Evolutionary conservation across 2,888 invertebrate species (phyloP).

Genomic region (Sminthurinus aureus): DNA sequence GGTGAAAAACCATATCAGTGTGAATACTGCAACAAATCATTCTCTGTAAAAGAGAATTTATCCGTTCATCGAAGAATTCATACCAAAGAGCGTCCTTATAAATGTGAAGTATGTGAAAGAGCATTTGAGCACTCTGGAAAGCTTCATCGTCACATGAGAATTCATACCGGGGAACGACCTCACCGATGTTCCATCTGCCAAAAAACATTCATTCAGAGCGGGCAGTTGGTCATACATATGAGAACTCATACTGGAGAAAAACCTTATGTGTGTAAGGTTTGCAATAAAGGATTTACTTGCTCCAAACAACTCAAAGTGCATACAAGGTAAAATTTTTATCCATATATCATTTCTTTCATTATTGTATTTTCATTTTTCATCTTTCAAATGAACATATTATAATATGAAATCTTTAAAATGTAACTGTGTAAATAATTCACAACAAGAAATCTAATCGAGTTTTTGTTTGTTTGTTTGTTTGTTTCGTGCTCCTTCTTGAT

Average conservation of each 20-base stretch:
- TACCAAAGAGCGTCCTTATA: conserved; percentile 89
- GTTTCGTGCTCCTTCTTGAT: too few species aligned
- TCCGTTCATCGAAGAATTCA: conserved; percentile 88
- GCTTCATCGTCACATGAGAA: conserved; percentile 87
- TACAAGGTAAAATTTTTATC: conserved; percentile 73
- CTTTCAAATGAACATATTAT: too few species aligned
- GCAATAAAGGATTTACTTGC: conserved; percentile 90
- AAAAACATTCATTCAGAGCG: conserved; percentile 90
- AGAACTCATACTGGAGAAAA: conserved; percentile 78
- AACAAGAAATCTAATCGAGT: too few species aligned
- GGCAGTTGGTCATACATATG: conserved; percentile 89
- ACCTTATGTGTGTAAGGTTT: conserved; percentile 77
- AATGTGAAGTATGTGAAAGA: conserved; percentile 85
- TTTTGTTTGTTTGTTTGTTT: too few species aligned
- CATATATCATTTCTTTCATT: too few species aligned
- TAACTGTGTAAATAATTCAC: too few species aligned
- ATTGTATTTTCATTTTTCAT: too few species aligned
- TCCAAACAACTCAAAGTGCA: conserved; percentile 92
- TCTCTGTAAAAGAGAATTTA: conserved; percentile 90
- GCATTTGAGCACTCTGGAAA: conserved; percentile 93
- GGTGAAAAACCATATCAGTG: conserved; percentile 91
- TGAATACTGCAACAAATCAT: conserved; percentile 90
- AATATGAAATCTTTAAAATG: too few species aligned
- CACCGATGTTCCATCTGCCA: conserved; percentile 87
- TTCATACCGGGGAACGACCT: conserved; percentile 88